Evolutionary conservation across 2,888 invertebrate species (phyloP).

Genomic region (Apamea monoglypha): DNA sequence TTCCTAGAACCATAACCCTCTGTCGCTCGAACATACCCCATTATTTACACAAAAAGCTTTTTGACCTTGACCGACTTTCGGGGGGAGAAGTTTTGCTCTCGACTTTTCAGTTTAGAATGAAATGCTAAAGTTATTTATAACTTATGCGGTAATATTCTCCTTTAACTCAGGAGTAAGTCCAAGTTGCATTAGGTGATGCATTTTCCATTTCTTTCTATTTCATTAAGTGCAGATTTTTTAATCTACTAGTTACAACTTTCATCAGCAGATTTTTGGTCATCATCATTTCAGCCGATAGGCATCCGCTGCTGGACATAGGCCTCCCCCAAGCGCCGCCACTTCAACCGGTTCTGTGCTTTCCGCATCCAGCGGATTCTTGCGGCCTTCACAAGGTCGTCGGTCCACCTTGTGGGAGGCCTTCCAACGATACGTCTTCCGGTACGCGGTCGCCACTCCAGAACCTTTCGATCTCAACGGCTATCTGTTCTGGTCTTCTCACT

Average conservation of each 20-base stretch:
- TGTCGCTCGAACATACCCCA: not conserved
- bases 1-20: not conserved
- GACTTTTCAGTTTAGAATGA: conserved; percentile 46
- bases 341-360: too few species aligned
- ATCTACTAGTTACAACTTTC: not conserved
- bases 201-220: not conserved
- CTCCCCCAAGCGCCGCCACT: too few species aligned
- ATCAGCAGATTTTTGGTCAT: too few species aligned
- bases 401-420: too few species aligned
- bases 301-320: too few species aligned
- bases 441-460: too few species aligned
- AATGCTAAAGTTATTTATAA: conserved; percentile 40
- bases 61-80: conserved; percentile 46
- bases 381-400: too few species aligned
- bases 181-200: not conserved
- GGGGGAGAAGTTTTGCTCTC: conserved; percentile 21
- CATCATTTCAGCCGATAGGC: too few species aligned
- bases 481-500: too few species aligned
- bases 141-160: conserved; percentile 9
- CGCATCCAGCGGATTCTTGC: too few species aligned
- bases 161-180: not conserved
- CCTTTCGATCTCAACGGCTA: too few species aligned
- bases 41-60: conserved; percentile 29
- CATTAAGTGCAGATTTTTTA: not conserved
- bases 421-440: too few species aligned